A percentile compares a stretch with the other conserved stretches of the same genome.
These are phyloP conservation scores for Florisuga fusca DNA, from an alignment of 2,797 vertebrate genomes.

Conservation along the genomic window DNA sequence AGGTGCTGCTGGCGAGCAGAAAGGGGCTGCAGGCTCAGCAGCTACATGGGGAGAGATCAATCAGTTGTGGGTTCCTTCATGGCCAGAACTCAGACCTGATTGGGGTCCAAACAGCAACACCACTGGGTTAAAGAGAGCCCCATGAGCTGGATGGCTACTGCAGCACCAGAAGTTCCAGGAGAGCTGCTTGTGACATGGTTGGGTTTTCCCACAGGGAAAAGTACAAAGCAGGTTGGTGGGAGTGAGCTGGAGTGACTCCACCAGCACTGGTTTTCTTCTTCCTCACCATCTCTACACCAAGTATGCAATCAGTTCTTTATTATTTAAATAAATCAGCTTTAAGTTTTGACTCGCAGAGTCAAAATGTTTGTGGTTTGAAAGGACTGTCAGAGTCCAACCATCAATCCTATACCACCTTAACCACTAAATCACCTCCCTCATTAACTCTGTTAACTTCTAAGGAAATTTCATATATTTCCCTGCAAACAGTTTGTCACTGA, in stretches of 20 bases:
- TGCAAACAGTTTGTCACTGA: conserved; percentile 18
- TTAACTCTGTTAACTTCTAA: conserved; percentile 33
- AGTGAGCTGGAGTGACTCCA: background rate
- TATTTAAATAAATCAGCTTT: conserved; percentile 12
- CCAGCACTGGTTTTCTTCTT: background rate
- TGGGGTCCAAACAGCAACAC: background rate
- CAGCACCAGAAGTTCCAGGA: background rate
- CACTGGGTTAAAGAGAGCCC: background rate
- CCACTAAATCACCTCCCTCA: no score
- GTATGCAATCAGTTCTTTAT: background rate
- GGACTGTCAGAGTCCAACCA: no score
- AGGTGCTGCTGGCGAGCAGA: background rate
- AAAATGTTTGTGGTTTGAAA: no score
- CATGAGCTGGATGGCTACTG: background rate
- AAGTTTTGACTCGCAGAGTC: background rate
- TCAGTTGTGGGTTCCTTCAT: background rate
- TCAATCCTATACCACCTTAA: no score
- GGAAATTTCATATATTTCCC: background rate
- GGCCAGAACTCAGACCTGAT: background rate
- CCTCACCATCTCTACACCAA: background rate
- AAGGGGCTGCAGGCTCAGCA: background rate
- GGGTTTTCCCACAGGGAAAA: background rate
- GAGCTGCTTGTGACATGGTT: background rate
- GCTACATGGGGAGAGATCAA: background rate
- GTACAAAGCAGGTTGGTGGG: background rate